These are phyloP conservation scores for Tympanoctomys barrerae DNA, from an alignment of 2,797 vertebrate species.

Conservation along the genomic window DNA sequence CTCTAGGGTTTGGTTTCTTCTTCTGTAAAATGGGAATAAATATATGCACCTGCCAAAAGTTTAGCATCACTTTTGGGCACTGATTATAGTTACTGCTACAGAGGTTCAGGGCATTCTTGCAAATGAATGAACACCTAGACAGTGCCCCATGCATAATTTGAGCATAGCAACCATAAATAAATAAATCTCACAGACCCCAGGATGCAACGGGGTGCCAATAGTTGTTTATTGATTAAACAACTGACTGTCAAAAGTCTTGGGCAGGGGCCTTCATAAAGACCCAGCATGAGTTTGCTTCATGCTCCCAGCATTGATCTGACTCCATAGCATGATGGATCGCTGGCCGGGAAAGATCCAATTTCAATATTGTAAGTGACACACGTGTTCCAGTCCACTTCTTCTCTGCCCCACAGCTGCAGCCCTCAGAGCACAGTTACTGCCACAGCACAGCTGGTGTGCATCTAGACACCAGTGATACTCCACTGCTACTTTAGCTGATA, in stretches of 20 bases:
- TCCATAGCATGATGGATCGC: slow-evolving; percentile 1
- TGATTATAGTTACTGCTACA: neutral
- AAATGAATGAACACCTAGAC: slow-evolving; percentile 30
- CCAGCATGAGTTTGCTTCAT: slow-evolving; percentile 44
- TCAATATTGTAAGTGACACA: slow-evolving; percentile 48
- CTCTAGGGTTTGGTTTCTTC: neutral
- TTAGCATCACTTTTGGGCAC: neutral
- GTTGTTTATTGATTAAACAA: slow-evolving; percentile 76
- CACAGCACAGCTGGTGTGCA: neutral
- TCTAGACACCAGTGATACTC: neutral
- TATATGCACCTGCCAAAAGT: neutral
- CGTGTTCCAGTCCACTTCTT: neutral
- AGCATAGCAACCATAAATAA: slow-evolving; percentile 61
- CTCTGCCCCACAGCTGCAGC: neutral
- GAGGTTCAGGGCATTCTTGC: neutral
- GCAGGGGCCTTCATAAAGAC: neutral
- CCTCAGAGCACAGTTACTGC: neutral
- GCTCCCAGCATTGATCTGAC: slow-evolving; percentile 64
- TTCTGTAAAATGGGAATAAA: neutral
- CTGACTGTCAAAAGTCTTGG: slow-evolving; percentile 62
- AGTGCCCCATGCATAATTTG: neutral
- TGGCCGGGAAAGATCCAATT: slow-evolving; percentile 57
- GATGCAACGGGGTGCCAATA: slow-evolving; percentile 43
- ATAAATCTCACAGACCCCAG: slow-evolving; percentile 29
- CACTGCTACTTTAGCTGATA: neutral